A percentile compares a stretch with the other conserved stretches of the same genome.
Conservation (phyloP, 1,140 invertebrate genomes). For the Philaenus spumarius region DNA sequence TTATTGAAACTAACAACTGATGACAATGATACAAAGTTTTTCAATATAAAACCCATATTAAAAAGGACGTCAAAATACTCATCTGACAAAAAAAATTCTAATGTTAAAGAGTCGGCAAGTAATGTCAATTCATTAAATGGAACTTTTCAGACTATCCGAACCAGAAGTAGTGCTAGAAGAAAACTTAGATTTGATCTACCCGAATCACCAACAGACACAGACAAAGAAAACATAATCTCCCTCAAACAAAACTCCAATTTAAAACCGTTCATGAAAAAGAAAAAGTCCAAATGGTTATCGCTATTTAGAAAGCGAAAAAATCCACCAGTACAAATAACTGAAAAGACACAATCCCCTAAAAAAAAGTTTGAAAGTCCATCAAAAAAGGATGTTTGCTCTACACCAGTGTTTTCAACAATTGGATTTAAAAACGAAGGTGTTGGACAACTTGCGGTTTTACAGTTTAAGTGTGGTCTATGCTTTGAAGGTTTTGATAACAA, state of each 20-base stretch:
- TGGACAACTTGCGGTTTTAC: not conserved
- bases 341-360: not conserved
- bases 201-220: conserved; percentile 13
- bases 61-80: not conserved
- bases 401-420: conserved; percentile 10
- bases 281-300: conserved; percentile 18
- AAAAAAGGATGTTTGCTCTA: conserved; percentile 1
- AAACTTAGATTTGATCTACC: conserved; percentile 32
- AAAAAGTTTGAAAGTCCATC: not conserved
- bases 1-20: not conserved
- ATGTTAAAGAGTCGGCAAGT: not conserved
- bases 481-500: conserved; percentile 27
- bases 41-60: conserved; percentile 9
- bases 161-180: conserved; percentile 18
- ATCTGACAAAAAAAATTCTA: not conserved
- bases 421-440: conserved; percentile 12
- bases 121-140: not conserved
- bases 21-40: not conserved
- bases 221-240: conserved; percentile 16
- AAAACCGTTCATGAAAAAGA: conserved; percentile 12
- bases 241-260: conserved; percentile 2
- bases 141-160: conserved; percentile 11
- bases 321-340: not conserved
- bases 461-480: conserved; percentile 32
- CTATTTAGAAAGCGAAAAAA: conserved; percentile 10